Base-by-base conservation (phyloP, 2,797 vertebrate genomes). In the Otolemur crassicaudatus region DNA sequence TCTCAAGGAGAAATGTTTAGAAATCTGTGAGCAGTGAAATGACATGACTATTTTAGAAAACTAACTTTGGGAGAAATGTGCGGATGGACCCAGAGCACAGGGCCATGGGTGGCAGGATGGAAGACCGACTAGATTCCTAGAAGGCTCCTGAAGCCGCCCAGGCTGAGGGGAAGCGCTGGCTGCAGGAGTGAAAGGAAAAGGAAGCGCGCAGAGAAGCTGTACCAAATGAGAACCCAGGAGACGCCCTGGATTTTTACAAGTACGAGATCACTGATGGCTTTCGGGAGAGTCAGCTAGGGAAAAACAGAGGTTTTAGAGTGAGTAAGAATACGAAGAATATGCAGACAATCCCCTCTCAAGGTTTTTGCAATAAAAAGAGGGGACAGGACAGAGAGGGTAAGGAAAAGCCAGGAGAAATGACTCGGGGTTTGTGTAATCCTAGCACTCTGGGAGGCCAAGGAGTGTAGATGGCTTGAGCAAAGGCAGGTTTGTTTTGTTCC, bases 21-120 rank as follows among this genome's bases (percentile, higher is more conserved):
- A 95, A 56, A 65, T 37, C 1, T n/a, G 25, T 19, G 29, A 76
- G 23, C 19, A n/a, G 43, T 75, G 34, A 93, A 86, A 79, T 75
- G 67, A 49, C 65, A 77, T 31, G 27, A 87, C 63, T 84, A 84
- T 85, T 95, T 84, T 75, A 60, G 60, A 89, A 87, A 91, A 95
- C 46, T 61, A 60, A 80, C 87, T 87, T 27, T 63, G 29, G 69
- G 83, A 96, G 79, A 91, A 91, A 65, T 60, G 34, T 37, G 70
- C 34, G 43, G 27, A 29, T 5, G 37, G 76, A 12, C 49, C 61
- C 40, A 69, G 29, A 91, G 75, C 87, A 83, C 12, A 58, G n/a
- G 49, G 53, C 67, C 40, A 40, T 2, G 83, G 46, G 34, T 5
- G 7, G 73, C 53, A 69, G 53, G 70, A 87, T 7, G 17, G 53